Percentiles rank a stretch among this genome's conserved stretches.
Evolutionary conservation across 2,888 invertebrate genomes (phyloP).

Genomic region (Acanthosepion lycidas): DNA sequence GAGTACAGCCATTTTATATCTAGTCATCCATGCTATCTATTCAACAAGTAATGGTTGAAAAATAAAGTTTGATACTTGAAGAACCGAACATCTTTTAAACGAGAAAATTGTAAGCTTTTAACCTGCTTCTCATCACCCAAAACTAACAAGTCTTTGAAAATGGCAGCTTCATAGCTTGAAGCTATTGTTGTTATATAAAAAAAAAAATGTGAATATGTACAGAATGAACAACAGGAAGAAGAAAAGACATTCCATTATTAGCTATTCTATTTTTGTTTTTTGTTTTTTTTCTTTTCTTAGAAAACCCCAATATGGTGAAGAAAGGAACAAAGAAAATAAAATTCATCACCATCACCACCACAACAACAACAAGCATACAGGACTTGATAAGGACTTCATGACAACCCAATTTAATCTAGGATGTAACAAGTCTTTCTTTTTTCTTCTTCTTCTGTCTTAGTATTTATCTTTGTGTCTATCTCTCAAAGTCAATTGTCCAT

Average conservation of each 20-base stretch:
- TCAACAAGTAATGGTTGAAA: too few species aligned
- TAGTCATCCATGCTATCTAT: too few species aligned
- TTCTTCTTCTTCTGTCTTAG: background rate
- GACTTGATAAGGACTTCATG: slow-evolving; percentile 33
- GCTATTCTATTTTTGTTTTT: background rate
- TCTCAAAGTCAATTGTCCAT: slow-evolving; percentile 20
- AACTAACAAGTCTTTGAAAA: too few species aligned
- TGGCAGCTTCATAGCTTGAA: too few species aligned
- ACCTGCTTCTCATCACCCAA: too few species aligned
- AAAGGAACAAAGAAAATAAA: background rate
- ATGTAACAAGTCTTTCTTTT: background rate
- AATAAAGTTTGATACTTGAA: too few species aligned
- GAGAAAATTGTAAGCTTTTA: too few species aligned
- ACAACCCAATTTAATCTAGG: background rate
- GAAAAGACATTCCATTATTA: background rate
- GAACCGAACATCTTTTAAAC: too few species aligned
- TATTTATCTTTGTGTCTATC: background rate
- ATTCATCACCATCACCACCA: background rate
- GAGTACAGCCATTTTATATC: too few species aligned
- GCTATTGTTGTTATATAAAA: too few species aligned
- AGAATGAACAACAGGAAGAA: background rate
- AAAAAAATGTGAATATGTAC: too few species aligned
- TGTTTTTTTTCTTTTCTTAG: too few species aligned
- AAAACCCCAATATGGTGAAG: background rate
- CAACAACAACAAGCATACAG: background rate